Conservation (phyloP, 2,797 vertebrate genomes). For the Hozukius guyotensis region DNA sequence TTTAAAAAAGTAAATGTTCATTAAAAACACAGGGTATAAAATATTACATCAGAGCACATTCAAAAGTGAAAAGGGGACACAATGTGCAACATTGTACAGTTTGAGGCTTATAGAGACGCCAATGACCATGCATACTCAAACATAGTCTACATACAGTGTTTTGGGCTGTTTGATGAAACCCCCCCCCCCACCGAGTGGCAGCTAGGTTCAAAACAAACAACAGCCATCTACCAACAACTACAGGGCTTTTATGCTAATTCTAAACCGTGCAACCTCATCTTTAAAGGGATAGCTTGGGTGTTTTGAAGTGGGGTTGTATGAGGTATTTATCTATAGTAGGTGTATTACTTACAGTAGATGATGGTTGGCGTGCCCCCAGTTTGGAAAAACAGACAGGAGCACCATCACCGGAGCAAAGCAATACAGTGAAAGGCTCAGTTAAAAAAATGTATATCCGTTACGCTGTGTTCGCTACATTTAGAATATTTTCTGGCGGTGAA, state of each 20-base stretch:
- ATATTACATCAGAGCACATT: background rate
- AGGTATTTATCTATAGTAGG: too few species aligned
- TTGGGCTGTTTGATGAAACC: background rate
- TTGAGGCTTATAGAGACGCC: background rate
- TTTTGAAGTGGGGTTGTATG: too few species aligned
- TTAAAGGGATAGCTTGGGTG: too few species aligned
- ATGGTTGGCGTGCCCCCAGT: too few species aligned
- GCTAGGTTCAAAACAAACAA: background rate
- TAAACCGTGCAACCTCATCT: background rate
- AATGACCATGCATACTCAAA: background rate
- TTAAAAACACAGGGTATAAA: background rate
- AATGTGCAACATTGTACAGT: background rate
- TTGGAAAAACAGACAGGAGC: too few species aligned
- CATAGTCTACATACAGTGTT: background rate
- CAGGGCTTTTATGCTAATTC: background rate
- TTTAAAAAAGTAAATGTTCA: background rate
- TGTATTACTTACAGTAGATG: too few species aligned
- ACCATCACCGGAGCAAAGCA: too few species aligned
- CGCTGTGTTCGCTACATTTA: too few species aligned
- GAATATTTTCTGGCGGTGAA: too few species aligned
- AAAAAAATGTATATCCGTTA: too few species aligned
- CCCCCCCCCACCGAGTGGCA: background rate
- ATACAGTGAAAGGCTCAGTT: too few species aligned
- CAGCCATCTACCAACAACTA: background rate
- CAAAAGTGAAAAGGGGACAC: background rate